These are phyloP conservation scores for Drosophila affinis DNA, from an alignment of 2,888 invertebrate species.

Conservation along the genomic window DNA sequence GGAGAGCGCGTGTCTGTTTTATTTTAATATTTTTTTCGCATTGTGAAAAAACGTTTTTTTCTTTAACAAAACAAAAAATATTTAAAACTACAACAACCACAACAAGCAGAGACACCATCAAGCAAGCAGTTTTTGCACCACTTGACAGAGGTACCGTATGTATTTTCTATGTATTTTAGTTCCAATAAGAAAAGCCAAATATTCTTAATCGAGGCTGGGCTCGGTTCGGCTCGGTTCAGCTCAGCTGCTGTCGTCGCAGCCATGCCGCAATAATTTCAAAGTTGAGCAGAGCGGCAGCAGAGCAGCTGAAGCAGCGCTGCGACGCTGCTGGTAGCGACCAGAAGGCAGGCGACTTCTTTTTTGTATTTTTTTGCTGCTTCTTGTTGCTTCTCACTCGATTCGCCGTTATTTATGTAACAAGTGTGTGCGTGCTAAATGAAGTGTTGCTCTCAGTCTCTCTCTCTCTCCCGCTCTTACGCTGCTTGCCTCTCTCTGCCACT, in stretches of 20 bases:
- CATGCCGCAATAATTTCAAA: conserved; percentile 61
- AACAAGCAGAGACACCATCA: conserved; percentile 36
- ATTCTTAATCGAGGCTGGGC: no score
- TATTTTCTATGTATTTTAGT: conserved; percentile 42
- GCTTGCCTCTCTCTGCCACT: background rate
- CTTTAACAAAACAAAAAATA: conserved; percentile 27
- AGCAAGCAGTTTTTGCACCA: conserved; percentile 68
- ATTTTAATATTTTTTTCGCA: conserved; percentile 70
- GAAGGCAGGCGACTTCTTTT: conserved; percentile 53
- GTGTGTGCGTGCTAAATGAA: conserved; percentile 76
- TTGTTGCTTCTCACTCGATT: conserved; percentile 69
- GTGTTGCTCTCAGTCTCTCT: conserved; percentile 41
- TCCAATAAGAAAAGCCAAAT: conserved; percentile 20
- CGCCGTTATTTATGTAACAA: conserved; percentile 81
- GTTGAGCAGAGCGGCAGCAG: conserved; percentile 55
- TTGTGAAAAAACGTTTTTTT: conserved; percentile 48
- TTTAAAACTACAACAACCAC: conserved; percentile 12
- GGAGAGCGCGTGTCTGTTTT: conserved; percentile 41
- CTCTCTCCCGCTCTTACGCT: conserved; percentile 7
- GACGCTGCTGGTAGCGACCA: no score
- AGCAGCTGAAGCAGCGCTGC: conserved; percentile 7
- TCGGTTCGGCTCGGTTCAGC: conserved; percentile 27
- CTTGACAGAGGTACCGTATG: conserved; percentile 66
- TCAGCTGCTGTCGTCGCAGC: background rate
- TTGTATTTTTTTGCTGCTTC: conserved; percentile 36